phyloP scores from a whole-genome alignment of 2,888 invertebrate species.

The Lottia scabra region DNA sequence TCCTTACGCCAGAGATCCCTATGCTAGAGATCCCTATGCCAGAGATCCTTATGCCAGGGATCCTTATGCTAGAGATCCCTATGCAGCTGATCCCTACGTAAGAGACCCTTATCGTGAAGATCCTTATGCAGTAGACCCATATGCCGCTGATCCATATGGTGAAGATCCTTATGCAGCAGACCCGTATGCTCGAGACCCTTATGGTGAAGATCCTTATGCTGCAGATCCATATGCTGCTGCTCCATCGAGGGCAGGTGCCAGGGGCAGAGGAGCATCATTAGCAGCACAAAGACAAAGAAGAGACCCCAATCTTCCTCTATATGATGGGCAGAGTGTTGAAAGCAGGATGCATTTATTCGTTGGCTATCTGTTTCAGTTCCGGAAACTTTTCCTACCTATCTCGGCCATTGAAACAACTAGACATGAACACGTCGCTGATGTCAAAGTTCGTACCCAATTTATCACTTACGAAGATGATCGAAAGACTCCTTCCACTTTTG shows the following conservation, averaged over 20 bases:
- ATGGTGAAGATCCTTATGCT: neutral
- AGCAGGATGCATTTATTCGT: neutral
- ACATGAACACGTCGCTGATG: neutral
- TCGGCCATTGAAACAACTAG: neutral
- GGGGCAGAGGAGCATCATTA: neutral
- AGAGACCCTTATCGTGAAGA: neutral
- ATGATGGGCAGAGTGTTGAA: neutral
- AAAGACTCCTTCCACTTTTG: neutral
- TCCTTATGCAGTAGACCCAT: neutral
- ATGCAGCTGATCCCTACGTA: neutral
- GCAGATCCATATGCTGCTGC: neutral
- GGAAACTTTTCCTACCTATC: neutral
- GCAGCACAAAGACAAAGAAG: neutral
- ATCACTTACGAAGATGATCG: neutral
- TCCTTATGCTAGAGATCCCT: neutral
- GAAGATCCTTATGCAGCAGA: neutral
- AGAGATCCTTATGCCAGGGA: neutral
- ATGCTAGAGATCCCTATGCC: neutral
- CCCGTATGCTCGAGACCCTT: neutral
- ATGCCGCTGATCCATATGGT: neutral
- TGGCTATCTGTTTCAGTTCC: neutral
- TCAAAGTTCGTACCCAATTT: neutral
- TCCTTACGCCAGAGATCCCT: neutral
- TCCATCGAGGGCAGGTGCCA: neutral
- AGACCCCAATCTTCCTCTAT: neutral